These are phyloP conservation scores for Alcedo quadribrachys DNA, from an alignment of 2,797 vertebrate genomes.

Conservation along the genomic window DNA sequence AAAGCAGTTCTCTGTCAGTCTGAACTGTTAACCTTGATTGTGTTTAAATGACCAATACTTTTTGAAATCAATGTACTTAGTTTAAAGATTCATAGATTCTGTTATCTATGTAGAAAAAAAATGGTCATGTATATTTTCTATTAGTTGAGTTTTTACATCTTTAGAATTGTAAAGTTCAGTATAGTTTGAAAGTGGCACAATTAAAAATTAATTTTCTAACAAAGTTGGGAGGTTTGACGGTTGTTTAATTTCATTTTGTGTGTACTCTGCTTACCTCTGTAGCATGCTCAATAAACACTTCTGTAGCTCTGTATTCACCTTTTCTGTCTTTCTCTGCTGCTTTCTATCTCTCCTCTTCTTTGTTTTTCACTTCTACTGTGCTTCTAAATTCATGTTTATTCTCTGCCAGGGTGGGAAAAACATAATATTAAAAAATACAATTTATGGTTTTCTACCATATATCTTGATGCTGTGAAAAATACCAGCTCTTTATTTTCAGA, in stretches of 20 bases:
- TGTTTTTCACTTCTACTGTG: constrained; percentile 83
- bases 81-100: constrained; percentile 84
- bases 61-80: constrained; percentile 84
- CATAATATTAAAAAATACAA: constrained; percentile 55
- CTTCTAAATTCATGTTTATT: constrained; percentile 85
- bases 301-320: constrained; percentile 91
- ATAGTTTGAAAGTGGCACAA: constrained; percentile 92
- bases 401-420: constrained; percentile 87
- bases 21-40: constrained; percentile 81
- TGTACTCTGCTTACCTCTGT: constrained; percentile 94
- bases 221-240: constrained; percentile 87
- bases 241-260: constrained; percentile 88
- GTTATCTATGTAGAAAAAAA: constrained; percentile 85
- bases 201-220: constrained; percentile 96
- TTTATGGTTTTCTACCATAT: constrained; percentile 71
- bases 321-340: constrained; percentile 89
- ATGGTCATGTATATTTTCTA: constrained; percentile 90
- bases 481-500: constrained; percentile 58
- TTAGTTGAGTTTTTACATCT: constrained; percentile 90
- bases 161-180: constrained; percentile 91
- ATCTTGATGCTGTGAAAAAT: constrained; percentile 73
- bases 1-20: constrained; percentile 79
- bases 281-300: constrained; percentile 99
- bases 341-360: constrained; percentile 84
- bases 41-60: constrained; percentile 85